Evolutionary conservation across 2,888 invertebrate species (phyloP).

Genomic region (Brachycybe producta): DNA sequence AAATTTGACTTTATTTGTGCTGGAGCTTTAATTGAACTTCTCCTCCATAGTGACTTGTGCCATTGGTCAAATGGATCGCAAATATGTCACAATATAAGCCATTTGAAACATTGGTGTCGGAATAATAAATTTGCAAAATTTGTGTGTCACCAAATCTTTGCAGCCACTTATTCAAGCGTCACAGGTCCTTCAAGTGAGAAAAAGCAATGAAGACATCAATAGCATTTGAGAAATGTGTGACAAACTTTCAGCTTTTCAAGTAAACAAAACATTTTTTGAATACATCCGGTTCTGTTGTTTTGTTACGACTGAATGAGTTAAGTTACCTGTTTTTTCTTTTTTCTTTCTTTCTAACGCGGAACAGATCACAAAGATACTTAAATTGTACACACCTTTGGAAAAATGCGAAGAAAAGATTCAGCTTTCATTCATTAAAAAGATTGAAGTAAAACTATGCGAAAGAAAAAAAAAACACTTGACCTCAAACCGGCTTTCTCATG

Average conservation of each 20-base stretch:
- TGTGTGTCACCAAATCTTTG: conserved; percentile 58
- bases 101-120: conserved; percentile 86
- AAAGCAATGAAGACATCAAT: conserved; percentile 82
- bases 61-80: conserved; percentile 97
- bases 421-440: conserved; percentile 64
- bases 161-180: conserved; percentile 90
- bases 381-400: conserved; percentile 73
- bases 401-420: conserved; percentile 76
- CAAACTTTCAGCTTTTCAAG: conserved; percentile 74
- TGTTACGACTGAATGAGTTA: conserved; percentile 13
- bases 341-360: no score
- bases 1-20: conserved; percentile 90
- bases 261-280: conserved; percentile 26
- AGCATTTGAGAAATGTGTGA: conserved; percentile 88
- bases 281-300: no score
- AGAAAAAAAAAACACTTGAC: conserved; percentile 37
- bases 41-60: conserved; percentile 88
- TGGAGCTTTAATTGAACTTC: conserved; percentile 80
- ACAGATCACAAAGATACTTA: conserved; percentile 53
- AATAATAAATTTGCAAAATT: conserved; percentile 45
- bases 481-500: conserved; percentile 52
- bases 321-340: no score
- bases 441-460: conserved; percentile 58
- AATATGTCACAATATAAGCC: conserved; percentile 82
- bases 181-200: conserved; percentile 84